A percentile compares a stretch with the other conserved stretches of the same genome.
Conservation (phyloP, 2,113 vertebrate genomes). For the Charadrius vociferus region DNA sequence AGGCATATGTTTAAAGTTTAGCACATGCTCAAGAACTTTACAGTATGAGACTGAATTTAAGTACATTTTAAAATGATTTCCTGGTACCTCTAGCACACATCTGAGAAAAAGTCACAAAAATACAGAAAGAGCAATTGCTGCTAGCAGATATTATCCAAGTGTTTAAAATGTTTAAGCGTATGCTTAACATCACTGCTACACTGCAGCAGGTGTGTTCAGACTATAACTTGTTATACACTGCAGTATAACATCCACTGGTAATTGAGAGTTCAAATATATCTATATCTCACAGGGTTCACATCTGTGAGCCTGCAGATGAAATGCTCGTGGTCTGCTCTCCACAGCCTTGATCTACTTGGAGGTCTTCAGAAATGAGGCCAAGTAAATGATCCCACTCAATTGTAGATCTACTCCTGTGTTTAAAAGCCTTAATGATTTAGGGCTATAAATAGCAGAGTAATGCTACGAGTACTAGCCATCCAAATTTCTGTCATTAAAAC, state of each 20-base stretch:
- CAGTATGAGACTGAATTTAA: background rate
- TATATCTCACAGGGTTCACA: background rate
- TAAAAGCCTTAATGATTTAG: background rate
- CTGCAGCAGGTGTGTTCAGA: background rate
- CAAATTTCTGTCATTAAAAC: background rate
- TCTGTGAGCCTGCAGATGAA: background rate
- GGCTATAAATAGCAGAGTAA: background rate
- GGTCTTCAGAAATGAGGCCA: background rate
- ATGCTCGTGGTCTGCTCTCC: background rate
- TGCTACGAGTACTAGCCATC: fast-evolving
- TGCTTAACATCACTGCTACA: background rate
- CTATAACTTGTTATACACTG: background rate
- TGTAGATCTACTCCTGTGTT: background rate
- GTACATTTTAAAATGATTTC: background rate
- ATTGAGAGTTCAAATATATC: background rate
- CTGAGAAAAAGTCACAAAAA: background rate
- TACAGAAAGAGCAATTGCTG: background rate
- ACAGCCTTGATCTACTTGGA: background rate
- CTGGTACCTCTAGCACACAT: background rate
- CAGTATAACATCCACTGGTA: background rate
- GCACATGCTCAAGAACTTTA: background rate
- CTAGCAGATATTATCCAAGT: background rate
- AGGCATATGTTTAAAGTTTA: background rate
- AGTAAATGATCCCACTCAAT: background rate
- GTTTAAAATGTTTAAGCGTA: background rate